phyloP scores from a whole-genome alignment of 2,113 vertebrate genomes.

The Pantherophis guttatus region DNA sequence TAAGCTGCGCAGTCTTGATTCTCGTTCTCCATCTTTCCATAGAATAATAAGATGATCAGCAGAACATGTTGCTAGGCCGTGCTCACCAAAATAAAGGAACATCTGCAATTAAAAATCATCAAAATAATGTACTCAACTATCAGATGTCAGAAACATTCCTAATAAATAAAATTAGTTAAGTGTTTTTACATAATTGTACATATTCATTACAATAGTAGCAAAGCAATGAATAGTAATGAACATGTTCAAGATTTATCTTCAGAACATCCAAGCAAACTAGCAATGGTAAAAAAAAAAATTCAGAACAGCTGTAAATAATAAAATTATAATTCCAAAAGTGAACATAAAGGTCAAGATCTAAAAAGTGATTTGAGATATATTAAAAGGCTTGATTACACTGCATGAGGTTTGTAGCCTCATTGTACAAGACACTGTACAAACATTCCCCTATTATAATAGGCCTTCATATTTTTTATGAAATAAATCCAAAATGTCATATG shows the following conservation, averaged over 20 bases:
- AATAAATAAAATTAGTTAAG: not conserved
- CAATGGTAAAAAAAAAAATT: not conserved
- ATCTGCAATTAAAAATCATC: constrained; percentile 75
- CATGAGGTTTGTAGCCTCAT: not conserved
- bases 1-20: constrained; percentile 86
- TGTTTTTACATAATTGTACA: not conserved
- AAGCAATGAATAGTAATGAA: not conserved
- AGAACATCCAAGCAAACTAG: not conserved
- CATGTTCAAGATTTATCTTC: not conserved
- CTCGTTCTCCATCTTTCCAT: constrained; percentile 90
- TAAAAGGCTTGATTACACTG: not conserved
- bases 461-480: not conserved
- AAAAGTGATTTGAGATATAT: not conserved
- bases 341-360: not conserved
- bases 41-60: constrained; percentile 91
- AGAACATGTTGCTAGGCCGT: constrained; percentile 88
- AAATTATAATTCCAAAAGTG: not conserved
- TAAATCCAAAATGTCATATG: not conserved
- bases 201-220: not conserved
- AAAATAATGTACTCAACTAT: not conserved
- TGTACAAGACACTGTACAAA: not conserved
- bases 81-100: constrained; percentile 87
- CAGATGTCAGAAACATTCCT: not conserved
- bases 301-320: not conserved
- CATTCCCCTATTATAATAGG: not conserved